Base-by-base conservation (phyloP, 2,113 vertebrate genomes). In the Entomyzon cyanotis region DNA sequence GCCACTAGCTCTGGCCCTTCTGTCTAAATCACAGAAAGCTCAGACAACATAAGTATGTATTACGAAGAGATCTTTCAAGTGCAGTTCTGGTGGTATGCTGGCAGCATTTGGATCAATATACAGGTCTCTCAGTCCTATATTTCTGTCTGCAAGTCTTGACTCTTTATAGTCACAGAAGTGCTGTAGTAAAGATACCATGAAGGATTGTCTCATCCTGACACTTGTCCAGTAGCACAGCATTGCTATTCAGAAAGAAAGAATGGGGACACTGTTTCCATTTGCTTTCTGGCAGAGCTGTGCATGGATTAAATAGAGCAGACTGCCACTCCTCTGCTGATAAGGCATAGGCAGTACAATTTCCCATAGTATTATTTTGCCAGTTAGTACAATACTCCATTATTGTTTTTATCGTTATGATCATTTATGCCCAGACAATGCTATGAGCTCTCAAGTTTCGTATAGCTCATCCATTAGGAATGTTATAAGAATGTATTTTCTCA, bases 241-340 rank as follows among this genome's bases (percentile, higher is more conserved):
- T 86, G 63, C 75, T 87, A 73, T 93, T 96, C 62, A 81, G 68
- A 86, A 60, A 69, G 80, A 60, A 41, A 95, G 77, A 91, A 95
- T 91, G 69, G 47, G 46, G 58, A 81, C 65, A 78, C 63, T 68
- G 78, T 92, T 94, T 90, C 24, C 71, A 58, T 68, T 77, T 93
- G 77, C 67, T 83, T 41, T 76, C 68, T 74, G 88, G 75, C 90
- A 81, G 89, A 89, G 65, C 67, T 79, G 37, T 77, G 53, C 49
- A 30, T 68, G 84, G 21, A 33, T 39, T 82, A 60, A 91, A 71
- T 75, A 75, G 65, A 89, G 58, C 53, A 35, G 53, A 15, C 67
- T 84, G 87, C 58, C 10, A 17, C 46, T 95, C 65, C 50, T 82
- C 53, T 82, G 58, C 91, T 76, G 91, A 87, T 95, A 75, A 89